These are phyloP conservation scores for Alviniconcha strummeri DNA, from an alignment of 2,888 invertebrate species.

Conservation along the genomic window DNA sequence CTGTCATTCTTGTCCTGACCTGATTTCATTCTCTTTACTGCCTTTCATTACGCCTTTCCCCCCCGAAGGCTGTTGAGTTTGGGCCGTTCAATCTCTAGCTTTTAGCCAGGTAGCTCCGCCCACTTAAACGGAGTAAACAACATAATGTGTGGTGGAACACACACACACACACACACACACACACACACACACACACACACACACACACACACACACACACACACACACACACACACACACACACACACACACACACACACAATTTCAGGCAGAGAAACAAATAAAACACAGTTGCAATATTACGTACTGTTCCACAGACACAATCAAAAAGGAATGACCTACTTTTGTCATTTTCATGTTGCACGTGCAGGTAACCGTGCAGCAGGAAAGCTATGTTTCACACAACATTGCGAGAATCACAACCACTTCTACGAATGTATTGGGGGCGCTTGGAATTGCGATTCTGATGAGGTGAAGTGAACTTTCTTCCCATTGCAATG, in stretches of 20 bases:
- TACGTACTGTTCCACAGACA: not conserved
- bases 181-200: not conserved
- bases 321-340: too few species aligned
- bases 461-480: not conserved
- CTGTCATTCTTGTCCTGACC: too few species aligned
- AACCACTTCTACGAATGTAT: conserved; percentile 18
- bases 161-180: conserved; percentile 2
- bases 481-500: too few species aligned
- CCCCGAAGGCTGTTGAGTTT: too few species aligned
- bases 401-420: conserved; percentile 1
- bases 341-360: too few species aligned
- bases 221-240: conserved; percentile 13
- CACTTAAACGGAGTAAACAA: too few species aligned
- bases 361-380: not conserved
- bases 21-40: too few species aligned
- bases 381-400: not conserved
- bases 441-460: not conserved
- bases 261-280: not conserved
- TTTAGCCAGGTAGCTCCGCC: too few species aligned
- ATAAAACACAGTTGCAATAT: not conserved
- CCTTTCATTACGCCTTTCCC: too few species aligned
- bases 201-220: conserved; percentile 8
- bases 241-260: conserved; percentile 1
- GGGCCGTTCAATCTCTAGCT: too few species aligned
- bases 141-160: not conserved